phyloP scores from a whole-genome alignment of 1,140 invertebrate genomes.

The Aphelenchoides besseyi region DNA sequence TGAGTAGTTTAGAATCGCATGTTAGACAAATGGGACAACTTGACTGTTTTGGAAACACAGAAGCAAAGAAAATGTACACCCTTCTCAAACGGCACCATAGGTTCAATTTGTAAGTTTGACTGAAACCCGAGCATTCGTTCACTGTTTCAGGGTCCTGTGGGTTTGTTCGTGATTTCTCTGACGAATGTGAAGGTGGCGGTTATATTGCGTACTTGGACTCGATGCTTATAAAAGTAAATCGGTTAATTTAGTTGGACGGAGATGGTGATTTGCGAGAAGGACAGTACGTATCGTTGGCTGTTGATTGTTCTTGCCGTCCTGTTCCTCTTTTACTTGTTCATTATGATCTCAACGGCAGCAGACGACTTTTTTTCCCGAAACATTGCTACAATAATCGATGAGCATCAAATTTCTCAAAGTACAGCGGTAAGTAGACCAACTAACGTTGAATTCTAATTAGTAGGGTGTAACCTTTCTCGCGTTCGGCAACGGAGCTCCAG shows the following conservation, averaged over 20 bases:
- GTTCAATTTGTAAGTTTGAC: neutral
- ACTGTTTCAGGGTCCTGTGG: neutral
- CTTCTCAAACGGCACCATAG: neutral
- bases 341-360: constrained; percentile 69
- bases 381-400: constrained; percentile 70
- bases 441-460: constrained; percentile 69
- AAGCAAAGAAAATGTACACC: constrained; percentile 8
- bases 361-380: constrained; percentile 73
- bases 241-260: neutral
- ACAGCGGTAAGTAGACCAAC: too few species aligned
- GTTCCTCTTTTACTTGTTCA: constrained; percentile 62
- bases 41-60: neutral
- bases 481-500: constrained; percentile 72
- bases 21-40: too few species aligned
- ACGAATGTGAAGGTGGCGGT: constrained; percentile 7
- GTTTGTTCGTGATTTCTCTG: neutral
- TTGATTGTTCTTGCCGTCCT: neutral
- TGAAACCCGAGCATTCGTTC: neutral
- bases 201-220: neutral
- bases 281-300: neutral
- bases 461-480: neutral
- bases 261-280: neutral
- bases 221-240: neutral
- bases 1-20: too few species aligned
- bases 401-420: constrained; percentile 70